Evolutionary conservation across 1,140 invertebrate genomes (phyloP), one percentile per base, ranked within the genome.

Genomic region (Leptinotarsa defecta): DNA sequence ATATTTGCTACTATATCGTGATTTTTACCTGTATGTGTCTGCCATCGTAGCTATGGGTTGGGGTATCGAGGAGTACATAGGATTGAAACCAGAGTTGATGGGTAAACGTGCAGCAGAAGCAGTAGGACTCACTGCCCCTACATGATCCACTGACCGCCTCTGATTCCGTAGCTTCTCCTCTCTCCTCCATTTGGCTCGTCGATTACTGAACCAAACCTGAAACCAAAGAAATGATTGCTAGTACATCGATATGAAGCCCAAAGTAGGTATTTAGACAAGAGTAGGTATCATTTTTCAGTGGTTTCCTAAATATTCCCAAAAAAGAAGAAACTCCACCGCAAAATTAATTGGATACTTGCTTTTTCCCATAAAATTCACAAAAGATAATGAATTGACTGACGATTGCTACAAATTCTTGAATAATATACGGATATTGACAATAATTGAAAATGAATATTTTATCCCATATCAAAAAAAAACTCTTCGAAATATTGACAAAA

Each of bases 191-290:
- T 99, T 99, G 76, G 98, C 98, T 68, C 98, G 91, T 70, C 98
- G 91, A 88, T 99, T 99, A 64, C 96, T 98, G 88, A 99, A 99
- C 97, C 98, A 99, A 48, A 98, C 96, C 95, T 97, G 88, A 82
- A 88, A 87, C 57, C 34, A 71, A 74, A 74, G 72, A 19, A 19
- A 57, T 17, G 1, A 19, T 19, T 57, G 17, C 52, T 57, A 19
- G 52, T 17, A 57, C n/a, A 57, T 57, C n/a, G 52, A 57, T 57
- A 8, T 43, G 34, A 43, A 43, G 34, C 8, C 34, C 11, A 43
- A 11, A 11, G 34, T 43, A 43, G 8, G 34, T 43, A 43, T 43
- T 11, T 8, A 43, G 34, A 43, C 8, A 43, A 43, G 34, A 11
- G 34, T 43, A 43, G 34, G 34, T 43, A 3, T 43, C 8, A 43